Conservation (phyloP, 2,888 invertebrate genomes). For the Trissoscelio sp. region DNA sequence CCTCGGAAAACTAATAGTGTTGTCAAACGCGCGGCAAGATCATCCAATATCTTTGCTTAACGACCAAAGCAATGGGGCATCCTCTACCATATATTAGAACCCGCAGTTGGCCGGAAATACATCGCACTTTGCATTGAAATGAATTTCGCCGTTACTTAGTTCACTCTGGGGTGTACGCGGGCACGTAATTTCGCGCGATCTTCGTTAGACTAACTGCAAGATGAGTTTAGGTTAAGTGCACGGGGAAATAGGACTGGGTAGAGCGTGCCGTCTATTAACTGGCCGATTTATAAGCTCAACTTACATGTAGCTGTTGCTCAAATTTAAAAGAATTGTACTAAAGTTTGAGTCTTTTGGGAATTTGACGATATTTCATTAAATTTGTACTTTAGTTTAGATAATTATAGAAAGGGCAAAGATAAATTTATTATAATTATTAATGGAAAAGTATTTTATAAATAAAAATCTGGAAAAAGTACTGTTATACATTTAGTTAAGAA, state of each 20-base stretch:
- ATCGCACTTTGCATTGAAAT: conserved; percentile 72
- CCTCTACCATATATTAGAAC: conserved; percentile 62
- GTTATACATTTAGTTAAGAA: too few relatives aligned
- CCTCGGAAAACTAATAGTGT: conserved; percentile 65
- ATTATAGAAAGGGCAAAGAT: too few relatives aligned
- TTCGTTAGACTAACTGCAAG: conserved; percentile 73
- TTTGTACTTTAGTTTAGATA: too few relatives aligned
- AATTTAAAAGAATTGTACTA: not conserved
- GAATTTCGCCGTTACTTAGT: conserved; percentile 68
- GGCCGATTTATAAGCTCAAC: conserved; percentile 70
- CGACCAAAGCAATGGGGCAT: conserved; percentile 70
- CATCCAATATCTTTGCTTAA: conserved; percentile 70
- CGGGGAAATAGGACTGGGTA: conserved; percentile 60
- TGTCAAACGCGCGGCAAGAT: conserved; percentile 64
- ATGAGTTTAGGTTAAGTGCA: conserved; percentile 63
- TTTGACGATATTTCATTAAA: too few relatives aligned
- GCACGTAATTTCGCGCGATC: conserved; percentile 71
- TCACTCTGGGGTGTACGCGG: conserved; percentile 56
- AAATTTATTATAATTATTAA: not conserved
- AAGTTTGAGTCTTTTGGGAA: not conserved
- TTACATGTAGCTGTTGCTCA: conserved; percentile 20
- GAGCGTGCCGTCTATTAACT: conserved; percentile 75
- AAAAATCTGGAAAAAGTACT: too few relatives aligned
- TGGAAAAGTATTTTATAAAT: too few relatives aligned
- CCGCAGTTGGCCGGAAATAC: conserved; percentile 68